phyloP scores from a whole-genome alignment of 1,140 invertebrate genomes.

The Tetranychus cinnabarinus region DNA sequence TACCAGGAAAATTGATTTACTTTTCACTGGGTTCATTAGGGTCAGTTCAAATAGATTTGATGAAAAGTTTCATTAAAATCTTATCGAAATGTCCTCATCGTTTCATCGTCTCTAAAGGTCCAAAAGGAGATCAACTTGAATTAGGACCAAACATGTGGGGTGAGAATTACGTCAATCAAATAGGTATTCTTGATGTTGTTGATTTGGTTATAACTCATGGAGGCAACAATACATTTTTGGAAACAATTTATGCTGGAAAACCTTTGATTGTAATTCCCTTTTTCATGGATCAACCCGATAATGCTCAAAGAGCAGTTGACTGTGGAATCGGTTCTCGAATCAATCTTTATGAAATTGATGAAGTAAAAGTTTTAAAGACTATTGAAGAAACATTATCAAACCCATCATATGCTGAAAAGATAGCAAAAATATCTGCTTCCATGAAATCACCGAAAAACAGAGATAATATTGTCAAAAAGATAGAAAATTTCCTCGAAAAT shows the following conservation, averaged over 20 bases:
- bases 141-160: conserved; percentile 2
- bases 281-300: too few relatives aligned
- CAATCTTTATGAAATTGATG: too few relatives aligned
- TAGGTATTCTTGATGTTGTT: background rate
- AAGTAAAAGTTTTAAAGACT: too few relatives aligned
- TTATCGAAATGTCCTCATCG: background rate
- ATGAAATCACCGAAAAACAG: too few relatives aligned
- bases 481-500: too few relatives aligned
- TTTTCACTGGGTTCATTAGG: background rate
- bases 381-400: too few relatives aligned
- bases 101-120: background rate
- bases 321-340: too few relatives aligned
- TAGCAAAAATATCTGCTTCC: too few relatives aligned
- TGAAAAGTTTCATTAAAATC: background rate
- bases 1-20: too few relatives aligned
- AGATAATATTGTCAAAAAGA: too few relatives aligned
- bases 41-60: background rate
- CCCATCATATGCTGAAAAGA: too few relatives aligned
- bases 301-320: background rate
- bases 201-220: conserved; percentile 2
- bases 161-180: background rate
- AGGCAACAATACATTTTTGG: background rate
- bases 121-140: background rate
- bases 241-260: background rate
- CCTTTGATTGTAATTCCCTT: conserved; percentile 1